Evolutionary conservation across 1,140 invertebrate species (phyloP).

Genomic region (Sarcophaga peregrina): DNA sequence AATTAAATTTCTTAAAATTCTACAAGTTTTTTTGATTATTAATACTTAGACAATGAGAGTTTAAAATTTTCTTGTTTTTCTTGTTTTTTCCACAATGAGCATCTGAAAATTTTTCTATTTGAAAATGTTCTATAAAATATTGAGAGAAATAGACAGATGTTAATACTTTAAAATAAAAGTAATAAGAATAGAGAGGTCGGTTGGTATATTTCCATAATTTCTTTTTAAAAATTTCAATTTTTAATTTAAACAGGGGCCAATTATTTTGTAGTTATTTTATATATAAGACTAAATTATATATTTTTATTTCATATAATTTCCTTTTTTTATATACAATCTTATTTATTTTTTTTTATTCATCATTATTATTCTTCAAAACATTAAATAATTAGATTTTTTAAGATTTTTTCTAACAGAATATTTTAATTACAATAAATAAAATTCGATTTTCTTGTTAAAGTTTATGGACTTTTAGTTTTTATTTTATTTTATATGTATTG

Average conservation of each 20-base stretch:
- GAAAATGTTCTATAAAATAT: not conserved
- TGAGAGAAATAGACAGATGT: not conserved
- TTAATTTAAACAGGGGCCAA: constrained; percentile 29
- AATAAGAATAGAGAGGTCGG: not conserved
- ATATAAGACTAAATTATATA: not conserved
- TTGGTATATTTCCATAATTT: not conserved
- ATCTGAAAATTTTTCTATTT: not conserved
- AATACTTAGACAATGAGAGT: constrained; percentile 21
- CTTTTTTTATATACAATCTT: constrained; percentile 18
- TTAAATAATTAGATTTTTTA: not conserved
- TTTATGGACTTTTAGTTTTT: constrained; percentile 40
- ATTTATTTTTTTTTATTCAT: constrained; percentile 24
- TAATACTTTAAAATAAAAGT: not conserved
- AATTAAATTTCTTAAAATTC: not conserved
- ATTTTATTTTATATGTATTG: constrained; percentile 3
- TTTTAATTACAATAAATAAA: not conserved
- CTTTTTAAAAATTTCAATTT: not conserved
- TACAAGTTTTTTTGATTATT: constrained; percentile 21
- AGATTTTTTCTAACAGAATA: not conserved
- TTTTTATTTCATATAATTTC: constrained; percentile 5
- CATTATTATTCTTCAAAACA: not conserved
- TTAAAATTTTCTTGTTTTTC: constrained; percentile 19
- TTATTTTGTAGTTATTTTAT: not conserved
- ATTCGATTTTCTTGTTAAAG: constrained; percentile 31
- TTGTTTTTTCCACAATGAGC: constrained; percentile 8